Conservation (phyloP, 1,140 invertebrate species). For the Drosophila sulfurigaster region DNA sequence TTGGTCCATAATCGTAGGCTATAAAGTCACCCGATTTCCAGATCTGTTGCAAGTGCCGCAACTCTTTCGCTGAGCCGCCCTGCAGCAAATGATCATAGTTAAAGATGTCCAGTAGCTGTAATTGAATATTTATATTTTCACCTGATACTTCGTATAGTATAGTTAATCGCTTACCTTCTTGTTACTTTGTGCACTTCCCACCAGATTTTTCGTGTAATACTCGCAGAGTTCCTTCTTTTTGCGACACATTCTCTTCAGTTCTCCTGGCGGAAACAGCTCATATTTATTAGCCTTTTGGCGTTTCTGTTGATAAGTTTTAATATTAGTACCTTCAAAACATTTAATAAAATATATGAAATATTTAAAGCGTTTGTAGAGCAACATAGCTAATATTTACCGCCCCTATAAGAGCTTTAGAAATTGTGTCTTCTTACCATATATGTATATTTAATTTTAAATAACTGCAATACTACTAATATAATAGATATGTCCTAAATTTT, state of each 20-base stretch:
- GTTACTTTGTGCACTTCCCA: slow-evolving; percentile 61
- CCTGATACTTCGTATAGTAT: not conserved
- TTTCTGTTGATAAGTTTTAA: slow-evolving; percentile 26
- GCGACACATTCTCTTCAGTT: slow-evolving; percentile 51
- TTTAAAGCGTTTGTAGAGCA: too few species aligned
- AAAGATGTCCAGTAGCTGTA: slow-evolving; percentile 63
- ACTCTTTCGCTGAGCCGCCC: slow-evolving; percentile 65
- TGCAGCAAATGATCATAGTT: slow-evolving; percentile 72
- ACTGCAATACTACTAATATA: too few species aligned
- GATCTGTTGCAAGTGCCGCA: slow-evolving; percentile 74
- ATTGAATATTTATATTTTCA: not conserved
- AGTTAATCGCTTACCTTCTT: slow-evolving; percentile 47
- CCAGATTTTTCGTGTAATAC: slow-evolving; percentile 61
- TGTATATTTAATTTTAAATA: too few species aligned
- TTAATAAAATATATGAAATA: not conserved
- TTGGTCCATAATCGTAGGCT: slow-evolving; percentile 67
- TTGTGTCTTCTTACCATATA: too few species aligned
- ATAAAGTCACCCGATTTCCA: slow-evolving; percentile 83
- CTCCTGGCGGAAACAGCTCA: slow-evolving; percentile 61
- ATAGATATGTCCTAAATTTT: too few species aligned
- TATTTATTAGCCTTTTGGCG: slow-evolving; percentile 56
- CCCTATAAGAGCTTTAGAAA: too few species aligned
- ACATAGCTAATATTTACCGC: too few species aligned
- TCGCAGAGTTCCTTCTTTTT: slow-evolving; percentile 60
- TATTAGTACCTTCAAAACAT: not conserved